These are phyloP conservation scores for Teinopalpus imperialis DNA, from an alignment of 2,888 invertebrate species.

Conservation along the genomic window DNA sequence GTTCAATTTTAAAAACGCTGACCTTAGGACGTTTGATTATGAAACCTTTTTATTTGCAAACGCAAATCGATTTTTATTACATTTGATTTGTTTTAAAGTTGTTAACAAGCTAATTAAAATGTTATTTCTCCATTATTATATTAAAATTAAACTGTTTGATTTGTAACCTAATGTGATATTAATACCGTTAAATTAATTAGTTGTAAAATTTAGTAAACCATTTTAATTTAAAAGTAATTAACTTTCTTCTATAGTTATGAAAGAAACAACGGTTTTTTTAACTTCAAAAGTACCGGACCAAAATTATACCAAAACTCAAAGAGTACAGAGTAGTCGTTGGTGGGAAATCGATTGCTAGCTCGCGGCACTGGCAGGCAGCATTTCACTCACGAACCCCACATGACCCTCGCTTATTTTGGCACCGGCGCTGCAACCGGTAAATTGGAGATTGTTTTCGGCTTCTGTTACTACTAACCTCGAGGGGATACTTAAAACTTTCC, in stretches of 20 bases:
- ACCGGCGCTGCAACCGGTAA: slow-evolving; percentile 62
- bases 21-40: background rate
- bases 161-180: background rate
- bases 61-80: too few species aligned
- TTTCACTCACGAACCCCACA: slow-evolving; percentile 71
- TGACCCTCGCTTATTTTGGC: slow-evolving; percentile 65
- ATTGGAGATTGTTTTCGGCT: slow-evolving; percentile 75
- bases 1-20: slow-evolving; percentile 3
- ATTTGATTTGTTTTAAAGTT: background rate
- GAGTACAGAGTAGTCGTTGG: slow-evolving; percentile 36
- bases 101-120: background rate
- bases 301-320: background rate
- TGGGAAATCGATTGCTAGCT: slow-evolving; percentile 72
- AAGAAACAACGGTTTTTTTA: too few species aligned
- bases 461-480: slow-evolving; percentile 64
- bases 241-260: too few species aligned
- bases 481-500: slow-evolving; percentile 47
- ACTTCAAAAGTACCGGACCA: background rate
- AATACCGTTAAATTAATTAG: slow-evolving; percentile 19
- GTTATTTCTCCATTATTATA: background rate
- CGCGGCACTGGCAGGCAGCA: slow-evolving; percentile 73
- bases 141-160: too few species aligned
- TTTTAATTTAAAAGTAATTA: background rate
- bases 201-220: slow-evolving; percentile 1
- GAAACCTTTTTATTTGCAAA: too few species aligned